These are phyloP conservation scores for Drosophila orosa DNA, from an alignment of 1,140 invertebrate species.

Conservation along the genomic window DNA sequence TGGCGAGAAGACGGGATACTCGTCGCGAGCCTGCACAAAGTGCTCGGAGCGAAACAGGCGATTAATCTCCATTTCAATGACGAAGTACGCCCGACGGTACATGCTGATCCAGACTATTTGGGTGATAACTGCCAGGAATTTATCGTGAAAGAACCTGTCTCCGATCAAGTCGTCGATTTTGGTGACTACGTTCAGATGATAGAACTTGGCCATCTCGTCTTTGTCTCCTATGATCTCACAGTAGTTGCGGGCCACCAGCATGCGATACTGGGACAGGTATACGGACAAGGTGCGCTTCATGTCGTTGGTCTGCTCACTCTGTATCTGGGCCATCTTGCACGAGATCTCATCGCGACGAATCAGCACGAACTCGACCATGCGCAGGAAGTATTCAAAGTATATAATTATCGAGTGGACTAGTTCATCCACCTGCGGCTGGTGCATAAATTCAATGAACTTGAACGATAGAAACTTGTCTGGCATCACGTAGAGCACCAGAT, in stretches of 20 bases:
- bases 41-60: slow-evolving; percentile 76
- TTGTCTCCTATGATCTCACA: slow-evolving; percentile 63
- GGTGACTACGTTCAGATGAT: slow-evolving; percentile 59
- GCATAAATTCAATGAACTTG: slow-evolving; percentile 64
- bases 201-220: slow-evolving; percentile 52
- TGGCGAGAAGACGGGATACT: slow-evolving; percentile 57
- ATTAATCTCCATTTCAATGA: slow-evolving; percentile 80
- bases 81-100: slow-evolving; percentile 64
- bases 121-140: slow-evolving; percentile 62
- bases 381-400: slow-evolving; percentile 78
- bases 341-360: slow-evolving; percentile 71
- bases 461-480: slow-evolving; percentile 54
- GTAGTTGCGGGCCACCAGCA: slow-evolving; percentile 76
- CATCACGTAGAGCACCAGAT: slow-evolving; percentile 71
- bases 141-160: slow-evolving; percentile 72
- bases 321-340: slow-evolving; percentile 54
- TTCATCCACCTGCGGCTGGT: slow-evolving; percentile 47
- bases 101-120: slow-evolving; percentile 76
- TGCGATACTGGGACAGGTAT: slow-evolving; percentile 72
- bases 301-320: slow-evolving; percentile 69
- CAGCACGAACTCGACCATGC: slow-evolving; percentile 73
- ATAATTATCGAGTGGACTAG: slow-evolving; percentile 71
- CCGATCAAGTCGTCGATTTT: slow-evolving; percentile 61
- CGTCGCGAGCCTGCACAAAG: slow-evolving; percentile 38
- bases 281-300: slow-evolving; percentile 64